Evolutionary conservation across 1,140 invertebrate genomes (phyloP).

Genomic region (Proctacanthus coquilletti): DNA sequence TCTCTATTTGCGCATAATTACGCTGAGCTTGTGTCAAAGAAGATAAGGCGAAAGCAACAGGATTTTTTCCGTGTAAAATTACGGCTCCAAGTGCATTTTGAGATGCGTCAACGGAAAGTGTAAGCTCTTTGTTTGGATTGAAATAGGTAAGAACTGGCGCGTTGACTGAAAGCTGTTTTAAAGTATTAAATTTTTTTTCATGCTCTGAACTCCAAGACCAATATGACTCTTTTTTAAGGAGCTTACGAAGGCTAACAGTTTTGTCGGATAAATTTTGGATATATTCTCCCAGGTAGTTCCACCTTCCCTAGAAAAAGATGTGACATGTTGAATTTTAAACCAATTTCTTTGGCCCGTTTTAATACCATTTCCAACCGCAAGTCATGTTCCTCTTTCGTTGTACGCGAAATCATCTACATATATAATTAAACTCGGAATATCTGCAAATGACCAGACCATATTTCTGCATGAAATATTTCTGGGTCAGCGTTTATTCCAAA

Average conservation of each 20-base stretch:
- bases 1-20: slow-evolving; percentile 32
- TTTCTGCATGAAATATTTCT: slow-evolving; percentile 22
- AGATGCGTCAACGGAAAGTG: slow-evolving; percentile 20
- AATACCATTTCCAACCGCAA: slow-evolving; percentile 16
- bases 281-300: slow-evolving; percentile 16
- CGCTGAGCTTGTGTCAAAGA: slow-evolving; percentile 18
- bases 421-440: slow-evolving; percentile 19
- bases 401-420: slow-evolving; percentile 25
- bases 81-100: slow-evolving; percentile 18
- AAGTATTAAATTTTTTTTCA: slow-evolving; percentile 7
- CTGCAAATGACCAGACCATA: slow-evolving; percentile 16
- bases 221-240: slow-evolving; percentile 7
- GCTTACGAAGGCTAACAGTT: slow-evolving; percentile 10
- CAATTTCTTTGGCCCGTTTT: slow-evolving; percentile 7
- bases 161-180: slow-evolving; percentile 17
- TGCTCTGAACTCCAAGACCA: slow-evolving; percentile 5
- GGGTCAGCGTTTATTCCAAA: slow-evolving; percentile 28
- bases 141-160: slow-evolving; percentile 19
- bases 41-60: slow-evolving; percentile 21
- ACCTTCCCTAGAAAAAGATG: slow-evolving; percentile 17
- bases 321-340: slow-evolving; percentile 11
- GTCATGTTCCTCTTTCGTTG: slow-evolving; percentile 14
- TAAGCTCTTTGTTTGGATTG: slow-evolving; percentile 14
- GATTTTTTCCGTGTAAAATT: slow-evolving; percentile 20
- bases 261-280: slow-evolving; percentile 15